Conservation (phyloP, 37 sponge, comb jelly and placozoan genomes). For the Crambe crambe region DNA sequence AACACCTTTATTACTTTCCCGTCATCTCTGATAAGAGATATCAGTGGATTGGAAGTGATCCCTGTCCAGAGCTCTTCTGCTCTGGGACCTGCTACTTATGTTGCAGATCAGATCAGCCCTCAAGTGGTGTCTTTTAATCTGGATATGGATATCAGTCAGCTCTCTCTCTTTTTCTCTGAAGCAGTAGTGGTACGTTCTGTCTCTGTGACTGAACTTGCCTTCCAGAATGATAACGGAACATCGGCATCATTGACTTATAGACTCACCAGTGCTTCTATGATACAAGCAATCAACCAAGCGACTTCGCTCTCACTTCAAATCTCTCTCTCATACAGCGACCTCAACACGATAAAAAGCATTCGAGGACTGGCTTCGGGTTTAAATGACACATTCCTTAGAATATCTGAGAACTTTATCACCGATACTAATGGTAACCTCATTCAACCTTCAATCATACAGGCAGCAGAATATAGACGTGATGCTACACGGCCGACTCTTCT, state of each 20-base stretch:
- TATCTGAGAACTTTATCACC: slow-evolving; percentile 10
- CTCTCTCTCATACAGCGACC: slow-evolving; percentile 36
- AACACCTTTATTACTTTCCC: slow-evolving; percentile 24
- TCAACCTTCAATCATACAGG: slow-evolving; percentile 6
- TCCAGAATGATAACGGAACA: too few species aligned
- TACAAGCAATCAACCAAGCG: slow-evolving; percentile 6
- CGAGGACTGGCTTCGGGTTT: slow-evolving; percentile 36
- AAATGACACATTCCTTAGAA: slow-evolving; percentile 55
- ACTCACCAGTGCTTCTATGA: slow-evolving; percentile 43
- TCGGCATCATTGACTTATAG: slow-evolving; percentile 1
- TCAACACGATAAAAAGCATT: slow-evolving; percentile 58
- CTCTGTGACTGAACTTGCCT: slow-evolving; percentile 29
- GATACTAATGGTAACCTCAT: slow-evolving; percentile 43
- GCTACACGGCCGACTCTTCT: slow-evolving; percentile 10
- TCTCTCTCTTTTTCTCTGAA: slow-evolving; percentile 56
- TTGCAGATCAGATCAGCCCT: slow-evolving; percentile 33
- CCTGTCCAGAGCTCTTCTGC: neutral
- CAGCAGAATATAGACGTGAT: slow-evolving; percentile 1
- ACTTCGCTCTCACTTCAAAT: slow-evolving; percentile 45
- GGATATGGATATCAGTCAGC: slow-evolving; percentile 66
- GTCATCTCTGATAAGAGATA: slow-evolving; percentile 11
- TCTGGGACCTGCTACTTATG: neutral
- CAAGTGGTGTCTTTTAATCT: slow-evolving; percentile 37
- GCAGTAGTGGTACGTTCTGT: slow-evolving; percentile 39
- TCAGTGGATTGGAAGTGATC: neutral